Conservation (phyloP, 2,797 vertebrate species). For the Eutrigla gurnardus region DNA sequence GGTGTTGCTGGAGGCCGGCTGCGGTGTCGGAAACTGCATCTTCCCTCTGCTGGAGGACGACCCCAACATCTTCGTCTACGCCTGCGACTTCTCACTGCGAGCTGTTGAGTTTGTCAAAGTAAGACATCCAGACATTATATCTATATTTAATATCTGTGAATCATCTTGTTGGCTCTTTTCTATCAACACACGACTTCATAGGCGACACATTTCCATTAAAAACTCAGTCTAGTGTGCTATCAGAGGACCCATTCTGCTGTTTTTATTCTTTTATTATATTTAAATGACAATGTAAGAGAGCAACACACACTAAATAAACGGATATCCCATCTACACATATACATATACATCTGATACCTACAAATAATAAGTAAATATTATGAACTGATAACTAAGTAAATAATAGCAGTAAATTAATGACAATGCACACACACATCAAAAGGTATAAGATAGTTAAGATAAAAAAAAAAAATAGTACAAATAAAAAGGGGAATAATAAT, state of each 20-base stretch:
- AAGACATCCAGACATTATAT: slow-evolving; percentile 37
- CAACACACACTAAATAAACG: too few relatives aligned
- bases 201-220: background rate
- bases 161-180: background rate
- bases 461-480: too few relatives aligned
- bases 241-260: background rate
- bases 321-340: too few relatives aligned
- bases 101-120: slow-evolving; percentile 97
- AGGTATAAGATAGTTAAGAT: too few relatives aligned
- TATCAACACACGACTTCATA: background rate
- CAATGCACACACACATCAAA: too few relatives aligned
- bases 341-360: too few relatives aligned
- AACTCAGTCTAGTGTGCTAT: background rate
- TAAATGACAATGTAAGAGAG: too few relatives aligned
- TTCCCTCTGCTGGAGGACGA: slow-evolving; percentile 95
- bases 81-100: slow-evolving; percentile 97
- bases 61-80: slow-evolving; percentile 91
- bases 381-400: too few relatives aligned
- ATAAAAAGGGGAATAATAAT: too few relatives aligned
- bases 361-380: too few relatives aligned
- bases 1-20: slow-evolving; percentile 95
- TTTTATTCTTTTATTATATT: too few relatives aligned
- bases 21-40: slow-evolving; percentile 98
- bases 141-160: background rate
- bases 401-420: too few relatives aligned